Evolutionary conservation across 2,888 invertebrate species (phyloP), one percentile per base, ranked within the genome.

Genomic region (Troides helena): DNA sequence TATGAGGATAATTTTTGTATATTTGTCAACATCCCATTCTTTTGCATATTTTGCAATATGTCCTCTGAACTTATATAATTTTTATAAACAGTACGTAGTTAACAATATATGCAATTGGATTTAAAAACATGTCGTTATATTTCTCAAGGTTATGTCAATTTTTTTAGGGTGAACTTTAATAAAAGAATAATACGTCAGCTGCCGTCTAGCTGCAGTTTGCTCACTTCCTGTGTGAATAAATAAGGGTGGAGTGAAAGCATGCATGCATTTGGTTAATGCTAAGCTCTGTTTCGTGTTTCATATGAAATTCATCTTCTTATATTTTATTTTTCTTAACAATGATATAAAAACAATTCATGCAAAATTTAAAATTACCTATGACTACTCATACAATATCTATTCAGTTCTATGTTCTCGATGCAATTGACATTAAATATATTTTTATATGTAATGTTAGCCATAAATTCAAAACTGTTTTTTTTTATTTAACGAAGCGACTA

Each of bases 231-330:
- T 53, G 23, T 4, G 25, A 53, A 66, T 53, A 23, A 67, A 39
- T 30, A 60, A 61, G 67, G 67, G 61, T 50, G 53, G 30, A 53
- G 14, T 66, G 58, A 57, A 60, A 61, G 50, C 53, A 53, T 21
- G 66, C 50, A 62, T 46, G 62, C 46, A 62, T 39, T 62, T 62
- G 17, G 23, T 14, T 6, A 23, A 23, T 8, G 5, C 23, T n/a
- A 58, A 8, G 8, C 23, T 7, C 57, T 12, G 57, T 23, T 21
- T 12, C 14, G 57, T 25, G 4, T 23, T 58, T 23, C 6, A 23
- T n/a, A 23, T 23, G n/a, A 58, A n/a, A 58, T 58, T 58, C 12
- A 21, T 23, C 23, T 23, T 18, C 25, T 46, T 46, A 30, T 30
- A 30, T 30, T 30, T 30, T 3, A 30, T 30, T 30, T 25, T 30